These are phyloP conservation scores for Parasteatoda tepidariorum DNA, from an alignment of 1,140 invertebrate species.

Conservation along the genomic window DNA sequence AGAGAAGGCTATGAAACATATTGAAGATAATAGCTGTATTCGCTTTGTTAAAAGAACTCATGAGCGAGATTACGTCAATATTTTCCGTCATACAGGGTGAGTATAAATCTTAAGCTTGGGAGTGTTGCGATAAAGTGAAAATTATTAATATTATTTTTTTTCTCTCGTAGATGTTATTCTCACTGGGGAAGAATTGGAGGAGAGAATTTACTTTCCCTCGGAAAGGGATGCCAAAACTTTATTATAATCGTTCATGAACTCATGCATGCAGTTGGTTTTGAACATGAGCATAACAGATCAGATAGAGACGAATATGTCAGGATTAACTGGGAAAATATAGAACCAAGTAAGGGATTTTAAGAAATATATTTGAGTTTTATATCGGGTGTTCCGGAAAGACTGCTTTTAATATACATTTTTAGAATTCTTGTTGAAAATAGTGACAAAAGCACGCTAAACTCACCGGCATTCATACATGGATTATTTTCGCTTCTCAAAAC, in stretches of 20 bases:
- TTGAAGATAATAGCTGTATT: constrained; percentile 68
- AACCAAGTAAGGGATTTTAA: not conserved
- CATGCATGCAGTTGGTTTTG: constrained; percentile 63
- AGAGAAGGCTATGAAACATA: constrained; percentile 63
- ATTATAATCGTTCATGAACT: constrained; percentile 59
- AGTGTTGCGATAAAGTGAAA: not conserved
- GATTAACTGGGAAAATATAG: constrained; percentile 4
- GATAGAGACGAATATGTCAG: constrained; percentile 62
- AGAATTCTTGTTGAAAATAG: too few species aligned
- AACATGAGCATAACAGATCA: constrained; percentile 63
- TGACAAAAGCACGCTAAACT: too few species aligned
- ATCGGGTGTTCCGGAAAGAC: too few species aligned
- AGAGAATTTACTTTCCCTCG: constrained; percentile 18
- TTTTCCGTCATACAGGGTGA: constrained; percentile 66
- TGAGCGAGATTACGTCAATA: constrained; percentile 67
- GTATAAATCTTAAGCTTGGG: not conserved
- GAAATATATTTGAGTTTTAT: too few species aligned
- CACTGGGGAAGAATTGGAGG: constrained; percentile 9
- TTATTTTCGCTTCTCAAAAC: too few species aligned
- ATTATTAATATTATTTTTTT: not conserved
- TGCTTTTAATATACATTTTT: too few species aligned
- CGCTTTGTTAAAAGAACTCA: constrained; percentile 66
- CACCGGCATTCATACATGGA: too few species aligned
- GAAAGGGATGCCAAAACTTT: constrained; percentile 5
- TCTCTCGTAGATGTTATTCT: constrained; percentile 42